Conservation (phyloP, 2,888 invertebrate genomes). For the Agrilus biguttatus region DNA sequence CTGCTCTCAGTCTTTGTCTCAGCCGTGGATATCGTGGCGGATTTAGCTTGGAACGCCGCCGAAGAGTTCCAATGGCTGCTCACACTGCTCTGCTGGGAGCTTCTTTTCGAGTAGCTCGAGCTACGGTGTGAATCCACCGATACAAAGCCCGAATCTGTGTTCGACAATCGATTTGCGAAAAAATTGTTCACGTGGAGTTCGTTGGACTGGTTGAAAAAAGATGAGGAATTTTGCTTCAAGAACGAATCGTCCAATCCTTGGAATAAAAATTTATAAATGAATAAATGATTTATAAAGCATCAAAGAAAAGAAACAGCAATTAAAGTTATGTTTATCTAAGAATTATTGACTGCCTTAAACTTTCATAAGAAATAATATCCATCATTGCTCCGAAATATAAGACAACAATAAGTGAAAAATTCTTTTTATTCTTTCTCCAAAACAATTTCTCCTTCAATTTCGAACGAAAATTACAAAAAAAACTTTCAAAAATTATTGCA, state of each 20-base stretch:
- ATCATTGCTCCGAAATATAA: too few species aligned
- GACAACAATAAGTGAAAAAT: too few species aligned
- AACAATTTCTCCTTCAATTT: too few species aligned
- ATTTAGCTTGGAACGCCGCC: constrained; percentile 5
- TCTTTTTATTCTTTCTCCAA: too few species aligned
- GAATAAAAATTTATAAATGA: background rate
- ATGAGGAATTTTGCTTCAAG: constrained; percentile 19
- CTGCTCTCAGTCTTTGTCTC: constrained; percentile 20
- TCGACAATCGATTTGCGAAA: constrained; percentile 27
- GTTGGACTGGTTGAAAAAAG: constrained; percentile 18
- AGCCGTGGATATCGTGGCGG: constrained; percentile 10
- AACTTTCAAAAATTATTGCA: too few species aligned
- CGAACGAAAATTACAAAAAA: too few species aligned
- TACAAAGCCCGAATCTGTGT: constrained; percentile 43
- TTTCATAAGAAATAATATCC: too few species aligned
- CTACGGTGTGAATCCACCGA: constrained; percentile 49
- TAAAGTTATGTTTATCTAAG: too few species aligned
- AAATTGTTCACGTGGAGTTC: constrained; percentile 16
- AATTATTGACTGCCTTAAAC: too few species aligned
- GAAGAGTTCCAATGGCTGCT: constrained; percentile 27
- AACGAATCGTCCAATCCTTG: constrained; percentile 25
- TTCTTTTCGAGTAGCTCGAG: constrained; percentile 44
- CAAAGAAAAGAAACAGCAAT: too few species aligned
- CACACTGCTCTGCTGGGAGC: constrained; percentile 43
- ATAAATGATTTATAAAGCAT: too few species aligned